Conservation (phyloP, 2,888 invertebrate genomes). For the Cryptus viduatorius region DNA sequence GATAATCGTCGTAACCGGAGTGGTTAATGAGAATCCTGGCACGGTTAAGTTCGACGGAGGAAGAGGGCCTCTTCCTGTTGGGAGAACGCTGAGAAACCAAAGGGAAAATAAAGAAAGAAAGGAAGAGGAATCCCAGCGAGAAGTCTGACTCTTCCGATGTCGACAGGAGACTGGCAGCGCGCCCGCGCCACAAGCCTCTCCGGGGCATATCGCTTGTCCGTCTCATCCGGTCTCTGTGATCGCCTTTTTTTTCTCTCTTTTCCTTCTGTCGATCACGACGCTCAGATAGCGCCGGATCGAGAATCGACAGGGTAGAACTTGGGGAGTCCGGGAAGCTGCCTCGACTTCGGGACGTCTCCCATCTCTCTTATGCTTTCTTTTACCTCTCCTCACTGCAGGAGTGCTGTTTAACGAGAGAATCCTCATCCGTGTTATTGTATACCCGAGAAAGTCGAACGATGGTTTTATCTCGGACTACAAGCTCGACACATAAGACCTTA, state of each 20-base stretch:
- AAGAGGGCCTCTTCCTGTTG: constrained; percentile 5
- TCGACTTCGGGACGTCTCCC: constrained; percentile 26
- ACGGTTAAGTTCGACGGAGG: constrained; percentile 46
- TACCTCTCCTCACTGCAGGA: constrained; percentile 14
- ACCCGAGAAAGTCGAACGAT: constrained; percentile 17
- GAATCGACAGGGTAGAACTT: constrained; percentile 44
- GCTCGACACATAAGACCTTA: constrained; percentile 4
- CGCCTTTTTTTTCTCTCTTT: constrained; percentile 21
- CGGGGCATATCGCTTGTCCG: constrained; percentile 19
- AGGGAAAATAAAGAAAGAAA: neutral
- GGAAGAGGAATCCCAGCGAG: constrained; percentile 14
- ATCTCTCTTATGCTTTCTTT: constrained; percentile 10
- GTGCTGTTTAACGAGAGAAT: constrained; percentile 40
- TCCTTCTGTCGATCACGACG: constrained; percentile 55
- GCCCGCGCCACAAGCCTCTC: constrained; percentile 1
- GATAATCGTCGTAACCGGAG: constrained; percentile 76
- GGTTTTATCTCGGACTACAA: constrained; percentile 29
- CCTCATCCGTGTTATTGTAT: constrained; percentile 40
- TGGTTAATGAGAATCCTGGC: constrained; percentile 69
- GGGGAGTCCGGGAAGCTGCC: constrained; percentile 41
- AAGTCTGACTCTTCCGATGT: constrained; percentile 50
- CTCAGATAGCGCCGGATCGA: constrained; percentile 52
- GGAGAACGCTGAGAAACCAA: constrained; percentile 23
- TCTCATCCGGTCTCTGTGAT: constrained; percentile 41
- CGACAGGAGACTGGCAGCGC: constrained; percentile 30